Evolutionary conservation across 2,888 invertebrate genomes (phyloP).

Genomic region (Synergus umbraculus): DNA sequence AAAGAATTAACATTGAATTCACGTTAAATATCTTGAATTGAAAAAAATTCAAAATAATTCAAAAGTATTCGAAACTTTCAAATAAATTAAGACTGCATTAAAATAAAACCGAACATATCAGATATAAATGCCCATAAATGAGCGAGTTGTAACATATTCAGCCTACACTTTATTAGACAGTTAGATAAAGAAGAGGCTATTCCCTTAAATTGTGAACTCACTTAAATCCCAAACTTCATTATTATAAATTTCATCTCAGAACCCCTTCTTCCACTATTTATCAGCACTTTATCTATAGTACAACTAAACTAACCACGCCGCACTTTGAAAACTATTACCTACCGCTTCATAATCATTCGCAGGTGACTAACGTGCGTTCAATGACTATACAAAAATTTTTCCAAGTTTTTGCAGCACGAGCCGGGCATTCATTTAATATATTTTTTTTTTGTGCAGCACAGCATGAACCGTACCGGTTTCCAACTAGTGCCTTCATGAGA

Average conservation of each 20-base stretch:
- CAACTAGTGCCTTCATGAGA: constrained; percentile 2
- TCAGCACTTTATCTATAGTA: not conserved
- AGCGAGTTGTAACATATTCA: not conserved
- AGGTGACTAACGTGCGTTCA: not conserved
- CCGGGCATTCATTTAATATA: not conserved
- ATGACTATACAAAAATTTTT: not conserved
- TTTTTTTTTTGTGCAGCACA: constrained; percentile 6
- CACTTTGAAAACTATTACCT: constrained; percentile 18
- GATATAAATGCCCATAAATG: constrained; percentile 7
- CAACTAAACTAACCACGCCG: not conserved
- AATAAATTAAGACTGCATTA: no score
- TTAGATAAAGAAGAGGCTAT: constrained; percentile 17
- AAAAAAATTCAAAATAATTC: no score
- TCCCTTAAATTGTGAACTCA: not conserved
- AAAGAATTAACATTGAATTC: no score
- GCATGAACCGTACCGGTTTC: constrained; percentile 22
- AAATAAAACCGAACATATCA: constrained; percentile 2
- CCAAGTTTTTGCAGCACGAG: not conserved
- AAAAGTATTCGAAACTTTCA: no score
- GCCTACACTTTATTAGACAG: constrained; percentile 16
- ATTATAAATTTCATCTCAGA: constrained; percentile 11
- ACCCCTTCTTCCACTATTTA: constrained; percentile 7
- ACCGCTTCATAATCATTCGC: constrained; percentile 29
- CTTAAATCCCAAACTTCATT: constrained; percentile 27
- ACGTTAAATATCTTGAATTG: no score